These are phyloP conservation scores for Acridotheres tristis DNA, from an alignment of 2,797 vertebrate genomes.

Conservation along the genomic window DNA sequence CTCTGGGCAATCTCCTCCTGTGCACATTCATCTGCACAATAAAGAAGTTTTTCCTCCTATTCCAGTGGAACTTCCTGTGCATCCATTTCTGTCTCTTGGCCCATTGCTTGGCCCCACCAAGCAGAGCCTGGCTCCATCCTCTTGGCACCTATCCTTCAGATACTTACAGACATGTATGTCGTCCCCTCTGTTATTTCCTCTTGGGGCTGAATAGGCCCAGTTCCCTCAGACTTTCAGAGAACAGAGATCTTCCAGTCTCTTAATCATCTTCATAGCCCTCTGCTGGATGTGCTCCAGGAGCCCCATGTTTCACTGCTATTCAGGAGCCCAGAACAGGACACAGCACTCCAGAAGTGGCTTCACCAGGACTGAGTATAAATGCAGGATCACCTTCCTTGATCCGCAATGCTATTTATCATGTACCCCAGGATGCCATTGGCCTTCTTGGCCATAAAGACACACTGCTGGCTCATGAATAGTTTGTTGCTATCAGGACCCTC, in stretches of 20 bases:
- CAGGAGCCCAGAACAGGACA: not conserved
- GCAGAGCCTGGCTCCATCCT: not conserved
- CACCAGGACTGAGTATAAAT: not conserved
- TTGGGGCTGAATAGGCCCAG: not conserved
- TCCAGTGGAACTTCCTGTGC: not conserved
- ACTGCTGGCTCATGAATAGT: accelerated
- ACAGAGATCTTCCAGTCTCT: not conserved
- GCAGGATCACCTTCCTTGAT: accelerated
- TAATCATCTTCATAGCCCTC: not conserved
- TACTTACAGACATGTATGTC: not conserved
- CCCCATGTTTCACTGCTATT: not conserved
- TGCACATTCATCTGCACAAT: accelerated
- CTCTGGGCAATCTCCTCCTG: not conserved
- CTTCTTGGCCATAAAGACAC: not conserved
- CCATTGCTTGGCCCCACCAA: accelerated
- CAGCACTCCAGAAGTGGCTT: not conserved
- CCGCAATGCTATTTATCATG: not conserved
- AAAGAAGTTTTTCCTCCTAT: not conserved
- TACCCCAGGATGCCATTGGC: accelerated
- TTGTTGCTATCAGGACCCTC: not conserved
- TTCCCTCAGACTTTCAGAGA: not conserved
- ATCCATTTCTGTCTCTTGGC: not conserved
- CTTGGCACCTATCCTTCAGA: not conserved
- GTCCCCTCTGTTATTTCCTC: not conserved
- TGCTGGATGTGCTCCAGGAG: not conserved